Evolutionary conservation across 2,888 invertebrate species (phyloP).

Genomic region (Congeria kusceri): DNA sequence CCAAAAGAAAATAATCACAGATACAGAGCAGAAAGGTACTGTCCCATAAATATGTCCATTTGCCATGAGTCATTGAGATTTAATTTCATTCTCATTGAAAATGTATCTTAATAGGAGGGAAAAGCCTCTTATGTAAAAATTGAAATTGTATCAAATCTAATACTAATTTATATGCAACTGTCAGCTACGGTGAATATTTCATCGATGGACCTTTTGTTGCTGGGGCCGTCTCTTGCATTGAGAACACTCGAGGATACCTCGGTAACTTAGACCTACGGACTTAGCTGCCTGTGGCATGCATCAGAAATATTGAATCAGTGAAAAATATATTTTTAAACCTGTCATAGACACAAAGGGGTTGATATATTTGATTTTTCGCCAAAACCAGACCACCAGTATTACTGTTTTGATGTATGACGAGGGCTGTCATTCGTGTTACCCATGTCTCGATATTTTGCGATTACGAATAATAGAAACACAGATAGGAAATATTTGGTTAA

Average conservation of each 20-base stretch:
- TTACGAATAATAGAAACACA: slow-evolving; percentile 59
- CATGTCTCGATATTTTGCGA: slow-evolving; percentile 50
- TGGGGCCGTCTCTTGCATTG: slow-evolving; percentile 16
- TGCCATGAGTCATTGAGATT: background rate
- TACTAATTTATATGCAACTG: slow-evolving; percentile 50
- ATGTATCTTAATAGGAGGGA: slow-evolving; percentile 17
- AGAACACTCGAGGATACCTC: slow-evolving; percentile 49
- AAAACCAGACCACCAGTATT: slow-evolving; percentile 49
- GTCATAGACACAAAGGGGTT: slow-evolving; percentile 60
- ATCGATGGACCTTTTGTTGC: slow-evolving; percentile 41
- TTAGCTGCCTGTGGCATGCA: slow-evolving; percentile 45
- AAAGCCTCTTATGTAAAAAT: slow-evolving; percentile 40
- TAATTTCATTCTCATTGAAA: slow-evolving; percentile 9
- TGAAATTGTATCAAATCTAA: slow-evolving; percentile 53
- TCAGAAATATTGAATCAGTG: slow-evolving; percentile 49
- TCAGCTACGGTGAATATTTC: slow-evolving; percentile 41
- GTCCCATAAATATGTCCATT: too few species aligned
- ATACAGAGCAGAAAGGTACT: too few species aligned
- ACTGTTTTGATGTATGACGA: slow-evolving; percentile 54
- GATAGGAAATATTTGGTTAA: slow-evolving; percentile 60
- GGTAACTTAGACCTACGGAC: slow-evolving; percentile 44
- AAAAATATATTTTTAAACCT: slow-evolving; percentile 57
- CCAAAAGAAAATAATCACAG: too few species aligned
- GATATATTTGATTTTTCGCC: slow-evolving; percentile 60
- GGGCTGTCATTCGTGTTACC: slow-evolving; percentile 33